Base-by-base conservation (phyloP, 2,888 invertebrate species). In the Dryobota labecula region DNA sequence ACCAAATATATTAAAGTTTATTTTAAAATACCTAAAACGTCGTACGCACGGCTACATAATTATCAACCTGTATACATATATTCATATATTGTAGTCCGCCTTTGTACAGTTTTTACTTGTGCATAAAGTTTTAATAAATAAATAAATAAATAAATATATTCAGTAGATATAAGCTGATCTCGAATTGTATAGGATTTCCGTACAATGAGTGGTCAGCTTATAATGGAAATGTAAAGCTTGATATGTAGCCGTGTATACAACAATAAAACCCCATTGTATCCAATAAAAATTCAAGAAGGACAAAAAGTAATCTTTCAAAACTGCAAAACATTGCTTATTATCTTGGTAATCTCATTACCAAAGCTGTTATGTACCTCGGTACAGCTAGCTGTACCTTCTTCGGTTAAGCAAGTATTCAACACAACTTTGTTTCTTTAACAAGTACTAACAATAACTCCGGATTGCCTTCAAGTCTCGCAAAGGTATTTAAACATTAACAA, bases 401-500 rank as follows among this genome's bases (percentile, higher is more conserved):
- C 24, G 6, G 43, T 38, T 18, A n/a, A 51, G 54, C 51, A 81
- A 67, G 20, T 47, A 51, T 54, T 30, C 2, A 57, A 49, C 51
- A 53, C 13, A 49, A 82, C 68, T 69, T 58, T 66, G 74, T 75
- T 33, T 54, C 54, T 56, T 45, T n/a, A 24, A 49, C 49, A 1
- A 38, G 20, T 33, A 56, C 41, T 27, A 51, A 61, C 69, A 62
- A 69, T 73, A 64, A 63, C 11, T 70, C 51, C 41, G 27, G 18
- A 56, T 51, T 45, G 53, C 43, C 41, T 69, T 64, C 60, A 51
- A 54, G 61, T 68, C 53, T 71, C 3, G 18, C 53, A 71, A 36
- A 72, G 18, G 57, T 67, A 70, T 68, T 65, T 66, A 61, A 81
- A 73, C 49, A 70, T 78, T 63, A 45, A 70, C 54, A 60, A 33